A percentile compares a stretch with the other conserved stretches of the same genome.
phyloP scores from a whole-genome alignment of 2,888 invertebrate genomes.

The Adineta ricciae region DNA sequence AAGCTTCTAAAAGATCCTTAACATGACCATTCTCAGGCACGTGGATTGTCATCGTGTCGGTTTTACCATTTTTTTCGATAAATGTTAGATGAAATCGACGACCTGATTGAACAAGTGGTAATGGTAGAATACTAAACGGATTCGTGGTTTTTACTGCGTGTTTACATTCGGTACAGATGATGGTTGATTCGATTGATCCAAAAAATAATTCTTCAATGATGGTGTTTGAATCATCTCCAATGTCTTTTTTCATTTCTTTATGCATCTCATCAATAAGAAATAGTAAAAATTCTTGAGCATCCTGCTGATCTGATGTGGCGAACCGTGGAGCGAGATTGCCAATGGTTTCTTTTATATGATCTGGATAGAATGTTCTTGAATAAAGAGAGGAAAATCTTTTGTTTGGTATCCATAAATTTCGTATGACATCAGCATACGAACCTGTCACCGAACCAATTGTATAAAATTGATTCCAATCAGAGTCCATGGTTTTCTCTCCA shows the following conservation, averaged over 20 bases:
- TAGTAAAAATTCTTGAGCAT: conserved; percentile 35
- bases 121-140: background rate
- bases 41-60: background rate
- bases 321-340: conserved; percentile 34
- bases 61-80: background rate
- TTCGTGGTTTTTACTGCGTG: background rate
- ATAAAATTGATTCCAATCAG: background rate
- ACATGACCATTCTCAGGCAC: background rate
- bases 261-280: conserved; percentile 36
- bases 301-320: conserved; percentile 35
- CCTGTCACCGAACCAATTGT: background rate
- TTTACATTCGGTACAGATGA: background rate
- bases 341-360: background rate
- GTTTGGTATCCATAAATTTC: background rate
- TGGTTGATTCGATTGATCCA: background rate
- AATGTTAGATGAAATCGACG: background rate
- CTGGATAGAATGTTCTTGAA: background rate
- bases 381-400: background rate
- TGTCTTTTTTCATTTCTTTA: conserved; percentile 36
- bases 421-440: background rate
- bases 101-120: background rate
- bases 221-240: background rate
- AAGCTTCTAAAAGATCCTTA: background rate
- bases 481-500: background rate
- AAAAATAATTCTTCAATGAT: background rate